Percentiles rank a stretch among this genome's conserved stretches.
Conservation (phyloP, 1,140 invertebrate species). For the Zophobas atratus region DNA sequence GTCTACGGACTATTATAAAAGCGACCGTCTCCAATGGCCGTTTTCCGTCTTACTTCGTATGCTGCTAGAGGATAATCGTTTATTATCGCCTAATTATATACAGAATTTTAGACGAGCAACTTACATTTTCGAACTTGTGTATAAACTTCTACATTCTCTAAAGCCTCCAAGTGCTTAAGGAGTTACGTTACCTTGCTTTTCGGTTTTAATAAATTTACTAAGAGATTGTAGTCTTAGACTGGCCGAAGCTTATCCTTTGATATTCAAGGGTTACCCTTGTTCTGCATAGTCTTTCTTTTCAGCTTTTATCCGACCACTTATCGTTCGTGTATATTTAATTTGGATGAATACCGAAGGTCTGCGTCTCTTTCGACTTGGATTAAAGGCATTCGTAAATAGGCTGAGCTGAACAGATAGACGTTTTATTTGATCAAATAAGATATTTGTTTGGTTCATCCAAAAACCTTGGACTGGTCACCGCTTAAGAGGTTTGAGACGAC, state of each 20-base stretch:
- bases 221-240: too few relatives aligned
- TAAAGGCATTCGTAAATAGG: neutral
- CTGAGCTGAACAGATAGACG: neutral
- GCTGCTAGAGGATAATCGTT: too few relatives aligned
- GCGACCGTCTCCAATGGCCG: neutral
- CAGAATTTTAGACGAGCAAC: too few relatives aligned
- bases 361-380: neutral
- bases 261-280: too few relatives aligned
- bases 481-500: neutral
- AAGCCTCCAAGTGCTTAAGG: too few relatives aligned
- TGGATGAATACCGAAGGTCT: neutral
- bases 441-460: neutral
- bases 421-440: neutral
- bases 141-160: too few relatives aligned
- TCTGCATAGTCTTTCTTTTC: neutral
- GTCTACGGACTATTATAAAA: conserved; percentile 18
- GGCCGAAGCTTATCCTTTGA: too few relatives aligned
- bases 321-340: neutral
- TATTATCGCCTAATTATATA: too few relatives aligned
- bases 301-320: conserved; percentile 7
- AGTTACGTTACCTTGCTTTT: too few relatives aligned
- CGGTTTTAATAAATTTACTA: too few relatives aligned
- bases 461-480: neutral
- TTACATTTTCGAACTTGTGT: too few relatives aligned
- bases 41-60: conserved; percentile 2